A percentile compares a stretch with the other conserved stretches of the same genome.
Evolutionary conservation across 2,797 vertebrate genomes (phyloP).

Genomic region (Diglossa cyanea): DNA sequence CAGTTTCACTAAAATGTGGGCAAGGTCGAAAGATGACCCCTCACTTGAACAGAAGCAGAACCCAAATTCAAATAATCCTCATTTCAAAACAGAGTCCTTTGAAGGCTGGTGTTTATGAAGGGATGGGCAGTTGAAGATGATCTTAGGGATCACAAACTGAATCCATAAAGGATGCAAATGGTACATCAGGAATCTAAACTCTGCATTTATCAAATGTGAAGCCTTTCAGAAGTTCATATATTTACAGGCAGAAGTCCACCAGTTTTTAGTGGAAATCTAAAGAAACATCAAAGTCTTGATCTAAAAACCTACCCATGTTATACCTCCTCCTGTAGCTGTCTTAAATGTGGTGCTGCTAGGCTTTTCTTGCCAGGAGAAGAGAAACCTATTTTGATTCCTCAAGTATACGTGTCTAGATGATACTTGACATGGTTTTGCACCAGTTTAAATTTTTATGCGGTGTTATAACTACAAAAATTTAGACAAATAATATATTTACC

Average conservation of each 20-base stretch:
- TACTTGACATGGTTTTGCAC: background rate
- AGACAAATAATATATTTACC: background rate
- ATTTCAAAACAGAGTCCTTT: conserved; percentile 11
- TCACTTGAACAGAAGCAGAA: conserved; percentile 12
- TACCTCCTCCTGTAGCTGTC: background rate
- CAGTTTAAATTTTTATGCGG: background rate
- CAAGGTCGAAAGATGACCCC: background rate
- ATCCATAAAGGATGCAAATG: background rate
- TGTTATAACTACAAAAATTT: background rate
- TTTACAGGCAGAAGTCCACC: background rate
- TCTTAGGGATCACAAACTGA: background rate
- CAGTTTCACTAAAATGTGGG: background rate
- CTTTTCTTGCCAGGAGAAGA: background rate
- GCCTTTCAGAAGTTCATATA: background rate
- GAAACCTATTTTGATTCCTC: background rate
- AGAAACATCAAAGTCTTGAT: background rate
- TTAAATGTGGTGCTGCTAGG: background rate
- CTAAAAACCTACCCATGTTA: background rate
- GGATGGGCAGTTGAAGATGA: background rate
- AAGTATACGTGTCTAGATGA: background rate
- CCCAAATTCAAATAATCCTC: conserved; percentile 1
- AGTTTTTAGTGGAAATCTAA: background rate
- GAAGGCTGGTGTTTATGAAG: background rate
- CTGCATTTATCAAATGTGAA: background rate
- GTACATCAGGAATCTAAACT: background rate